Base-by-base conservation (phyloP, 1,140 invertebrate genomes). In the Zaprionus taronus region DNA sequence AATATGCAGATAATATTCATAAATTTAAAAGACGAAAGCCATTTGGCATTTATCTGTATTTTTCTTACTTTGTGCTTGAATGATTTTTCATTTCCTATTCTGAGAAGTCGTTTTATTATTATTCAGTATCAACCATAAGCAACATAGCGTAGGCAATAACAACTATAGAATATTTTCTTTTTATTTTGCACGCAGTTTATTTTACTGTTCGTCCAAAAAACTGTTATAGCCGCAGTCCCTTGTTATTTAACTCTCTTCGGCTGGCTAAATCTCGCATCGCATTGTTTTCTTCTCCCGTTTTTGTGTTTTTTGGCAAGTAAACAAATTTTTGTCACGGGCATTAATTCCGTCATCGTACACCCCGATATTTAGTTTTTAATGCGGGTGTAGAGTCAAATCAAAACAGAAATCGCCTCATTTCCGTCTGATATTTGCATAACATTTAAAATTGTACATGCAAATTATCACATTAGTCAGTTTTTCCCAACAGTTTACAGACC, bases 51-150 rank as follows among this genome's bases (percentile, higher is more conserved):
- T 87, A 83, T 87, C 73, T 87, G 73, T 87, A 64, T 83, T 87
- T 89, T 84, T 83, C 77, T 81, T 79, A 89, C 71, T 84, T 87
- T 87, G 81, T 87, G 84, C 84, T 84, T 81, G 78, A 87, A 71
- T 89, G 84, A 87, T 89, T 89, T 80, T 82, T 74, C 81, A 89
- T 87, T 87, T 84, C 81, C 71, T 76, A 70, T 78, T 73, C 63
- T 63, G 62, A 28, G 73, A 83, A 74, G 77, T 79, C 70, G 69
- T 79, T 78, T 73, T 79, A 81, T 81, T 82, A 80, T 80, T 77
- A 57, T 76, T 36, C 57, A 38, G 56, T 58, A 68, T 49, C 55
- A 72, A 87, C 71, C 75, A 83, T 62, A 78, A 79, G 44, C 56
- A 83, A 79, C 57, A 82, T 31, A 58, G 15, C 60, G 20, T 15